A percentile compares a stretch with the other conserved stretches of the same genome.
These are phyloP conservation scores for Cyanocitta stelleri DNA, from an alignment of 2,113 vertebrate species.

Conservation along the genomic window DNA sequence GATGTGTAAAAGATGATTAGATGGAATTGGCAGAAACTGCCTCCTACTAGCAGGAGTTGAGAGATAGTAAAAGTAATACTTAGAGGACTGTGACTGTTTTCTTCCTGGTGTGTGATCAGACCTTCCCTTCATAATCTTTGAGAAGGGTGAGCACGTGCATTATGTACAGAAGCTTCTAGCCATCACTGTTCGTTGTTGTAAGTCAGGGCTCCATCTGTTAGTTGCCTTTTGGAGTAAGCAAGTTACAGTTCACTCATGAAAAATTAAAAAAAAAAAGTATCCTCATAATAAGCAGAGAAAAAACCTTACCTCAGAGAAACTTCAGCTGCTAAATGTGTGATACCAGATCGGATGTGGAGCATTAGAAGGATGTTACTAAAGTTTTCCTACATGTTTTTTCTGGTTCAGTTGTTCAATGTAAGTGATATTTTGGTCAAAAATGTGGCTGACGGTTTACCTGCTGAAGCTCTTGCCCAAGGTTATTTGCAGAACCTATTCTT, in stretches of 20 bases:
- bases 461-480: neutral
- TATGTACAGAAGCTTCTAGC: neutral
- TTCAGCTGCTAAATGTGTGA: neutral
- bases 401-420: rapidly evolving
- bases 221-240: neutral
- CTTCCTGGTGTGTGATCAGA: neutral
- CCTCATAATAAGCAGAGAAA: neutral
- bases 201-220: neutral
- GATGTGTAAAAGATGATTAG: neutral
- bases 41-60: neutral
- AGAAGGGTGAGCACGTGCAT: neutral
- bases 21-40: neutral
- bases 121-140: neutral
- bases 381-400: neutral
- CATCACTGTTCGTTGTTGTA: neutral
- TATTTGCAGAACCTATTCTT: neutral
- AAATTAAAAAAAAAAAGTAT: neutral
- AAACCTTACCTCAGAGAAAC: neutral
- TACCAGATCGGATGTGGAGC: neutral
- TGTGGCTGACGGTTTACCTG: neutral
- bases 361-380: neutral
- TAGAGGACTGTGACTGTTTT: neutral
- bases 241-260: neutral
- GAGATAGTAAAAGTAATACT: neutral
- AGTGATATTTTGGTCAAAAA: neutral